Base-by-base conservation (phyloP, 2,888 invertebrate genomes). In the Nesidiocoris tenuis region DNA sequence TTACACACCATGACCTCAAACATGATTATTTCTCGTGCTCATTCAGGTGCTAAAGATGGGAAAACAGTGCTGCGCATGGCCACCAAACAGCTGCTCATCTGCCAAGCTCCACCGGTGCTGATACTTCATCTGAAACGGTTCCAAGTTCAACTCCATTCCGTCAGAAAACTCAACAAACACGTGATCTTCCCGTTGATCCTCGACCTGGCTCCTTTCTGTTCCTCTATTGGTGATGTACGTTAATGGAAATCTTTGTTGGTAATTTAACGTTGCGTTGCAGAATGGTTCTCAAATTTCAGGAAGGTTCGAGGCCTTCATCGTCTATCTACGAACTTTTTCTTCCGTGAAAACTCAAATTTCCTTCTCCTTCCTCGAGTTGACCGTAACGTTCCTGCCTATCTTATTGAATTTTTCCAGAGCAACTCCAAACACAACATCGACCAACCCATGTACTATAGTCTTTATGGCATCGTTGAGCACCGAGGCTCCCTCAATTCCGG, bases 391-490 rank as follows among this genome's bases (percentile, higher is more conserved):
- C n/a, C n/a, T n/a, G n/a, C n/a, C n/a, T n/a, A n/a, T n/a, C n/a
- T n/a, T n/a, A n/a, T n/a, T n/a, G n/a, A n/a, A n/a, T n/a, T n/a
- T n/a, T 65, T 39, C 16, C 72, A 74, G 74, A 64, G 64, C 19
- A 65, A 22, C 16, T 71, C 64, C 55, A 77, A 66, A 61, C 18
- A 21, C 17, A 65, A 18, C 55, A 57, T 57, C 39, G 68, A 63
- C 22, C 87, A 88, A 82, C 85, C 96, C 56, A 72, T 61, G 72
- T 84, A 94, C 24, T 98, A 98, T 83, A 90, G 95, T 0, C 85
- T 99, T 71, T 99, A 96, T 82, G 98, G 96, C 0, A 91, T 99
- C 0, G 97, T 98, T 1, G 96, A 95, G 82, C 98, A 99, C 83
- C 91, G 92, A 72, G 98, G 98, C 0, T 90, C 92, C 1, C 89